Evolutionary conservation across 1,140 invertebrate species (phyloP).

Genomic region (Apis florea): DNA sequence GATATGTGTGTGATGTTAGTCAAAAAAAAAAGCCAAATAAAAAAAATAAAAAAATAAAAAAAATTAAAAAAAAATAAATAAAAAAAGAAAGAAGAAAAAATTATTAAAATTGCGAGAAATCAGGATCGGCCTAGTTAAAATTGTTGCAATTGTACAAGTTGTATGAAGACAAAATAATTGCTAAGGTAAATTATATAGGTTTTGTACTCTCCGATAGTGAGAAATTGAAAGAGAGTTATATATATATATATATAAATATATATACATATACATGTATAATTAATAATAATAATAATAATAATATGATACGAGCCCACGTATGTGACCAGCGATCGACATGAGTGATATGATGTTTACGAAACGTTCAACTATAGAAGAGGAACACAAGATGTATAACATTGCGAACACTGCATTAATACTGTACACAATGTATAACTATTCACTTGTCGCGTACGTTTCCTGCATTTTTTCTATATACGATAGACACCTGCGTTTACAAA

Average conservation of each 20-base stretch:
- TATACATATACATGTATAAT: conserved; percentile 18
- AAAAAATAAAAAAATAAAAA: conserved; percentile 14
- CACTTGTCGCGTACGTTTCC: conserved; percentile 62
- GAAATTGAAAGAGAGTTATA: conserved; percentile 36
- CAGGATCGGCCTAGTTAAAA: conserved; percentile 34
- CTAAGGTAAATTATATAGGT: conserved; percentile 69
- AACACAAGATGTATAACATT: conserved; percentile 38
- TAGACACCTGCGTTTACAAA: conserved; percentile 6
- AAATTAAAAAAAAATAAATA: not conserved
- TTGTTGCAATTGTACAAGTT: conserved; percentile 50
- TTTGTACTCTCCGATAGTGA: conserved; percentile 58
- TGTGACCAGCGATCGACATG: conserved; percentile 46
- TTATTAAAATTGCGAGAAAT: not conserved
- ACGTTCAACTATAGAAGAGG: conserved; percentile 19
- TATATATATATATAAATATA: conserved; percentile 11
- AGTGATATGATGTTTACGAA: conserved; percentile 37
- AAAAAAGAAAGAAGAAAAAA: not conserved
- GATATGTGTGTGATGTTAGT: not conserved
- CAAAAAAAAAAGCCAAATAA: not conserved
- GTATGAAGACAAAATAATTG: conserved; percentile 73
- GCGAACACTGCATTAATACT: conserved; percentile 59
- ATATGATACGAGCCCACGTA: conserved; percentile 18
- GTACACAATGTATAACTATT: conserved; percentile 63
- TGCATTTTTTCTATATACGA: conserved; percentile 25
- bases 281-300: conserved; percentile 13